Conservation (phyloP, 2,888 invertebrate species). For the Papilio demoleus region DNA sequence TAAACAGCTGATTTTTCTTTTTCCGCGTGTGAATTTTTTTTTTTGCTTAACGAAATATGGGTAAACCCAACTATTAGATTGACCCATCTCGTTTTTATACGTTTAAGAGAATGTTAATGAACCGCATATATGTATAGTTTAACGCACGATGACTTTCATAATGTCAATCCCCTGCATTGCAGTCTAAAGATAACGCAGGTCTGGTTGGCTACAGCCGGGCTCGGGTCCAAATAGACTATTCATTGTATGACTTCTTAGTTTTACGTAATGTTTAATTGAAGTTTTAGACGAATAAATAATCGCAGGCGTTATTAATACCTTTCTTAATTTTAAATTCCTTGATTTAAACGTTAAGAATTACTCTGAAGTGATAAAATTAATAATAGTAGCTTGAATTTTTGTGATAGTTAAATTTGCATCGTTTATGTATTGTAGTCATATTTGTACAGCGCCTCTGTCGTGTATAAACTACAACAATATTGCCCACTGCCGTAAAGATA, state of each 20-base stretch:
- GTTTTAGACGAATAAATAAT: background rate
- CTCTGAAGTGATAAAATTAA: too few species aligned
- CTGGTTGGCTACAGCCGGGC: constrained; percentile 59
- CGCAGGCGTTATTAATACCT: background rate
- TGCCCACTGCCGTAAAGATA: too few species aligned
- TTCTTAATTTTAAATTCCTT: too few species aligned
- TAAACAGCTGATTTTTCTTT: background rate
- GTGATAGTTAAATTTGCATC: too few species aligned
- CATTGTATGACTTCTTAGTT: background rate
- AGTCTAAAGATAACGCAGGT: constrained; percentile 71
- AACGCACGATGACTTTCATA: constrained; percentile 36
- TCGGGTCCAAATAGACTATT: constrained; percentile 62
- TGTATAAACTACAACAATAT: too few species aligned
- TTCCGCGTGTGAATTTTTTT: background rate
- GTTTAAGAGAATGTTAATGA: background rate
- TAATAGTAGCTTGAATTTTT: too few species aligned
- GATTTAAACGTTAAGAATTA: too few species aligned
- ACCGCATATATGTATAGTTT: background rate
- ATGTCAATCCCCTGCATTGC: constrained; percentile 61
- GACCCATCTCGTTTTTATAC: background rate
- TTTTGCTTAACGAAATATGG: background rate
- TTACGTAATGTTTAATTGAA: background rate
- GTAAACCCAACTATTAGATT: background rate
- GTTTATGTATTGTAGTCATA: too few species aligned
- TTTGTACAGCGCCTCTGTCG: too few species aligned